Evolutionary conservation across 2,888 invertebrate genomes (phyloP).

Genomic region (Xylophagus ater): DNA sequence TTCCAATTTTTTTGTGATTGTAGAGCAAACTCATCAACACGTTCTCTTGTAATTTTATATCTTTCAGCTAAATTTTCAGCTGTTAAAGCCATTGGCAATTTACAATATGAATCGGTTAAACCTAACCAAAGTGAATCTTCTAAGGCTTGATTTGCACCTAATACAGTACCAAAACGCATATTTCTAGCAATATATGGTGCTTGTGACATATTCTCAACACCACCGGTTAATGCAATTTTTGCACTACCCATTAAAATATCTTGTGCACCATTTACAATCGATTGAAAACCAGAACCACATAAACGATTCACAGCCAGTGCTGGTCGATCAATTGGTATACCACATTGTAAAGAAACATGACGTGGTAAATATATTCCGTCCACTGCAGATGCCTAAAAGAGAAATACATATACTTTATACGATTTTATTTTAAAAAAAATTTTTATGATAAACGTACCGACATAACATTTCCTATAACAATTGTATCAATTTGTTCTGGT

Average conservation of each 20-base stretch:
- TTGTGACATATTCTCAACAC: constrained; percentile 93
- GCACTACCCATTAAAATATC: constrained; percentile 79
- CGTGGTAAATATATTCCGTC: constrained; percentile 82
- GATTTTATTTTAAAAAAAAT: constrained; percentile 1
- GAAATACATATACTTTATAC: background rate
- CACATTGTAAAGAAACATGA: constrained; percentile 74
- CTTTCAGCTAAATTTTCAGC: constrained; percentile 87
- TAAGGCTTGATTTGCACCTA: constrained; percentile 64
- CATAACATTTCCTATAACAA: constrained; percentile 82
- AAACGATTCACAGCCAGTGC: constrained; percentile 83
- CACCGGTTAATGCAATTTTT: constrained; percentile 79
- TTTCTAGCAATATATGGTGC: constrained; percentile 76
- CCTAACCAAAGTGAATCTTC: constrained; percentile 88
- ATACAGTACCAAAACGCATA: constrained; percentile 74
- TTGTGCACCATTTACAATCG: constrained; percentile 84
- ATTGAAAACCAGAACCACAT: constrained; percentile 96
- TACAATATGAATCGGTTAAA: constrained; percentile 78
- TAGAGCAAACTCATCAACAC: constrained; percentile 76
- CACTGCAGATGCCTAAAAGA: constrained; percentile 52
- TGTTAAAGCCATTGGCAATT: constrained; percentile 91
- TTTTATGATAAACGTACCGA: constrained; percentile 43
- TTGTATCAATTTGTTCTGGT: constrained; percentile 79
- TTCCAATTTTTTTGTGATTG: constrained; percentile 83
- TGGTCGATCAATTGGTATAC: constrained; percentile 75
- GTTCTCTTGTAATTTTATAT: constrained; percentile 66